Conservation (phyloP, 1,140 invertebrate genomes). For the Chymomyza costata region DNA sequence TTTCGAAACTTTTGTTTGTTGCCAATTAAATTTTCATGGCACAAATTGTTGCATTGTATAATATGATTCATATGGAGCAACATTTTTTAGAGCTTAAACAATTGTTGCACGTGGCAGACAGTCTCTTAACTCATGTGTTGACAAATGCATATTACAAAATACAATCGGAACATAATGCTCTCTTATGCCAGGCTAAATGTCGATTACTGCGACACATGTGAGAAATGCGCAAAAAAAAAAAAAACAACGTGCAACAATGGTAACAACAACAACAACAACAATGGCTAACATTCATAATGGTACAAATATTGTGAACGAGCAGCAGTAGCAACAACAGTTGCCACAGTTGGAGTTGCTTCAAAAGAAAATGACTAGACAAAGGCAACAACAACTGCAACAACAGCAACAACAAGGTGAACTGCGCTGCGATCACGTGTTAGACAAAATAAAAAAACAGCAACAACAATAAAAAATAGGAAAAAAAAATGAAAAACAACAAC, state of each 20-base stretch:
- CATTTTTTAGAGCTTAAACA: too few species aligned
- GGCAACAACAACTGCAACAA: conserved; percentile 53
- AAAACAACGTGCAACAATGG: background rate
- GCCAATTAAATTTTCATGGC: too few species aligned
- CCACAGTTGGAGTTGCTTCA: conserved; percentile 29
- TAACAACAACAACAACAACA: conserved; percentile 5
- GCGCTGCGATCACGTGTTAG: conserved; percentile 61
- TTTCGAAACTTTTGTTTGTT: too few species aligned
- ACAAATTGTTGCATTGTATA: too few species aligned
- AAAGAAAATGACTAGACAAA: too few species aligned
- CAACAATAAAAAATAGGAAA: conserved; percentile 21
- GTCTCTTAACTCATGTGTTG: conserved; percentile 50
- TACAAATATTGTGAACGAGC: conserved; percentile 59
- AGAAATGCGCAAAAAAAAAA: conserved; percentile 16
- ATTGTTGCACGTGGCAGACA: too few species aligned
- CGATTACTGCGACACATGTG: conserved; percentile 46
- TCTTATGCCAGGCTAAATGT: conserved; percentile 51
- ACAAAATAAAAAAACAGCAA: conserved; percentile 40
- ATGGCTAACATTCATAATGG: conserved; percentile 39
- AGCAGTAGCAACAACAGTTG: conserved; percentile 58
- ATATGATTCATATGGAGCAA: too few species aligned
- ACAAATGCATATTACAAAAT: conserved; percentile 61
- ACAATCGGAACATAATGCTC: too few species aligned
- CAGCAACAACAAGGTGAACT: conserved; percentile 47
- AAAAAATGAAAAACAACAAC: conserved; percentile 19